A percentile compares a stretch with the other conserved stretches of the same genome.
These are phyloP conservation scores for Sialia sialis DNA, from an alignment of 2,113 vertebrate species.

Conservation along the genomic window DNA sequence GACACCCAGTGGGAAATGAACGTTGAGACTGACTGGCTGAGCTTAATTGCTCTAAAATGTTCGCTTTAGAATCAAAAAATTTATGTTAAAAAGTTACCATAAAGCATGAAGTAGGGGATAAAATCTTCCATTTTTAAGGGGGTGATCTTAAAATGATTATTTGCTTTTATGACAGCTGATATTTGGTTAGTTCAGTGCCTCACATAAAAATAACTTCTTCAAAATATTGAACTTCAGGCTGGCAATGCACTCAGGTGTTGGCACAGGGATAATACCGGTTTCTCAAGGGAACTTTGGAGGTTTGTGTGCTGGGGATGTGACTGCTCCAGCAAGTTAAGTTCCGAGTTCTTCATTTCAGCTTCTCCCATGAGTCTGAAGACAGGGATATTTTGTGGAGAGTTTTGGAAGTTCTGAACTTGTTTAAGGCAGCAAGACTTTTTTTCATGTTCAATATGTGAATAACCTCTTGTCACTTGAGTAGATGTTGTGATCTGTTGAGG, in stretches of 20 bases:
- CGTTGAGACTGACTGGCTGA: not conserved
- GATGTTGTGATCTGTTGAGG: not conserved
- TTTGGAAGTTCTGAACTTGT: not conserved
- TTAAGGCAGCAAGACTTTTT: not conserved
- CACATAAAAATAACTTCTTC: not conserved
- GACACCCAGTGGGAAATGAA: not conserved
- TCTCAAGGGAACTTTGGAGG: not conserved
- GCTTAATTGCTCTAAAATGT: not conserved
- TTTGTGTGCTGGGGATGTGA: not conserved
- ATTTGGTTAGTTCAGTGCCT: not conserved
- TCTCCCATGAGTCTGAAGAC: not conserved
- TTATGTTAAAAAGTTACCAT: not conserved
- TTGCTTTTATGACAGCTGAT: not conserved
- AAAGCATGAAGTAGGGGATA: not conserved
- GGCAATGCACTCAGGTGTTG: not conserved
- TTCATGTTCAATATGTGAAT: not conserved
- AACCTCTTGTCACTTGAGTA: not conserved
- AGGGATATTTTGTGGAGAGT: not conserved
- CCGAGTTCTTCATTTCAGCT: not conserved
- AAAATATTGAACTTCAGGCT: not conserved
- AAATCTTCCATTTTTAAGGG: not conserved
- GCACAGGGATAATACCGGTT: not conserved
- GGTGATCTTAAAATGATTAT: not conserved
- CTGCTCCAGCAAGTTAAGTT: not conserved
- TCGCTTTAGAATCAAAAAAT: not conserved